phyloP scores from a whole-genome alignment of 1,140 invertebrate species.

The Trichogramma pretiosum region DNA sequence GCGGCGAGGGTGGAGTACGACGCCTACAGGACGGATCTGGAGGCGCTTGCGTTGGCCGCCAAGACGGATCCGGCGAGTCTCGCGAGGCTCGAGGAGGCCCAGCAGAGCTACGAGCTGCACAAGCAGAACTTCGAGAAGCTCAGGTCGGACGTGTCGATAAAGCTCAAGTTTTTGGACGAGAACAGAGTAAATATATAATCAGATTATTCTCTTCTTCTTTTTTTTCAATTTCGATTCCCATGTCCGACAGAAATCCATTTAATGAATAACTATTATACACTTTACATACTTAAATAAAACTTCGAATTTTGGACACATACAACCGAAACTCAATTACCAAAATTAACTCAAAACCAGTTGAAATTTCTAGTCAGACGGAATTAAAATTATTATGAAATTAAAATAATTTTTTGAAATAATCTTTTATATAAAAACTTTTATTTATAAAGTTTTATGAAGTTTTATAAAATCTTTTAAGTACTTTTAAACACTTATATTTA shows the following conservation, averaged over 20 bases:
- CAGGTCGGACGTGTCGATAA: constrained; percentile 84
- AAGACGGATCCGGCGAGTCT: constrained; percentile 51
- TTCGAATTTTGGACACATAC: too few species aligned
- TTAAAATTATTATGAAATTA: too few species aligned
- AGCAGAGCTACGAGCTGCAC: constrained; percentile 73
- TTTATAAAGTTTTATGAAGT: background rate
- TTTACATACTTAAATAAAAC: too few species aligned
- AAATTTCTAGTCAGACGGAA: too few species aligned
- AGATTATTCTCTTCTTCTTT: background rate
- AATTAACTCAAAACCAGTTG: too few species aligned
- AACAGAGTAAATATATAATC: constrained; percentile 66
- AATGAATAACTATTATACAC: too few species aligned
- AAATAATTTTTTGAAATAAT: background rate
- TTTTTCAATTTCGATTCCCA: background rate
- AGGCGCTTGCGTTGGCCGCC: constrained; percentile 60
- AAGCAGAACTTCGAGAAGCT: constrained; percentile 86
- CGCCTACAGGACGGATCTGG: constrained; percentile 89
- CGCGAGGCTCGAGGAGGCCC: constrained; percentile 65
- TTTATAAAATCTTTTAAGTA: background rate
- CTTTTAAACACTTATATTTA: background rate
- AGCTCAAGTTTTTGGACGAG: constrained; percentile 92
- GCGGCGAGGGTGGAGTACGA: constrained; percentile 92
- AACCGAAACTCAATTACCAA: too few species aligned
- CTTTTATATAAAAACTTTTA: background rate
- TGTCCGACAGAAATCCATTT: background rate